Percentiles rank a stretch among this genome's conserved stretches.
Evolutionary conservation across 2,113 vertebrate species (phyloP).

Genomic region (Condylura cristata): DNA sequence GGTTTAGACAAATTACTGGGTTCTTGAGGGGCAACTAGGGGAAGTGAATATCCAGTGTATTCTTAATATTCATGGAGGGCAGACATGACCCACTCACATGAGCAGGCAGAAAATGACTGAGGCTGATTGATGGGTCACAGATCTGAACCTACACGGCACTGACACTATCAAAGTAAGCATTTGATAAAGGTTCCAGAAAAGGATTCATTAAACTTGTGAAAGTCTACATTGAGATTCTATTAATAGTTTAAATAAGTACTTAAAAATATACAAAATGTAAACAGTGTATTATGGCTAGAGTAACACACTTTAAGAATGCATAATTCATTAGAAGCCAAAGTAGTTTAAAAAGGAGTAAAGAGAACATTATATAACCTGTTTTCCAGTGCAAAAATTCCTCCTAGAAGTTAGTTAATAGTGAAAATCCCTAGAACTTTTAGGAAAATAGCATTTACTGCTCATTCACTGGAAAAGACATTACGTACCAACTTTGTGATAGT

Average conservation of each 20-base stretch:
- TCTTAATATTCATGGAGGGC: slow-evolving; percentile 16
- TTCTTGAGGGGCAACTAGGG: background rate
- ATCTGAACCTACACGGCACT: background rate
- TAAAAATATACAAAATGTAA: slow-evolving; percentile 21
- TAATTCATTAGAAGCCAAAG: slow-evolving; percentile 7
- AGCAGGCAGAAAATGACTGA: background rate
- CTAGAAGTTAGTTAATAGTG: background rate
- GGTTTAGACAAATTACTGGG: slow-evolving; percentile 26
- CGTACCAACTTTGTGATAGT: background rate
- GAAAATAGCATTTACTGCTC: slow-evolving; percentile 39
- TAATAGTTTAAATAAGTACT: slow-evolving; percentile 20
- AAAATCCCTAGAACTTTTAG: slow-evolving; percentile 22
- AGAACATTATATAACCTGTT: background rate
- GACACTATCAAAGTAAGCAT: background rate
- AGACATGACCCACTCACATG: background rate
- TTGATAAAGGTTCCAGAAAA: slow-evolving; percentile 29
- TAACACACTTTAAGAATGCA: slow-evolving; percentile 17
- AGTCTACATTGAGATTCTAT: slow-evolving; percentile 15
- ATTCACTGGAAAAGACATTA: slow-evolving; percentile 26
- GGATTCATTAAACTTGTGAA: slow-evolving; percentile 38
- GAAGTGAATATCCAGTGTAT: background rate
- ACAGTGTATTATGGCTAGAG: background rate
- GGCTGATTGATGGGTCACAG: background rate
- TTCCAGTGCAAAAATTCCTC: background rate
- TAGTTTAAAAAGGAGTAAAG: background rate